Percentiles rank a stretch among this genome's conserved stretches.
Evolutionary conservation across 1,140 invertebrate species (phyloP).

Genomic region (Pseudomyrmex sp.): DNA sequence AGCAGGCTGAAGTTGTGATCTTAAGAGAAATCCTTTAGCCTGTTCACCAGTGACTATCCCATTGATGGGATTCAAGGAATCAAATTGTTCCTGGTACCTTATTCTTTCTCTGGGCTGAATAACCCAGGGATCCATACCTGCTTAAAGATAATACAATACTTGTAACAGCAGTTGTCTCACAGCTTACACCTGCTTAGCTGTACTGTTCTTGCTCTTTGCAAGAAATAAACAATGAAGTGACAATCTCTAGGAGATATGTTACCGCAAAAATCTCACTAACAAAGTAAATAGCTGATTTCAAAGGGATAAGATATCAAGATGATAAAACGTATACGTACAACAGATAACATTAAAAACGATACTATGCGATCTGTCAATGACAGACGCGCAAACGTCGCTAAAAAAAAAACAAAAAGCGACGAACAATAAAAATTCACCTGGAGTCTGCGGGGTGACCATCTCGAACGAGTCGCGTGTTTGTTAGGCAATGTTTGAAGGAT

Average conservation of each 20-base stretch:
- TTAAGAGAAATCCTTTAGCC: conserved; percentile 97
- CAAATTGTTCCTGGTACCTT: conserved; percentile 97
- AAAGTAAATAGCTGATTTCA: neutral
- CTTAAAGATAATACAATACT: neutral
- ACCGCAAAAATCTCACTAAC: neutral
- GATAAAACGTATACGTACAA: neutral
- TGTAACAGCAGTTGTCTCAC: too few species aligned
- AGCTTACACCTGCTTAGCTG: too few species aligned
- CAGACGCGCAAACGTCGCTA: neutral
- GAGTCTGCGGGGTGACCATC: conserved; percentile 68
- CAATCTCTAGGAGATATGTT: too few species aligned
- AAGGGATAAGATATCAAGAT: neutral
- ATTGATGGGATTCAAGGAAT: conserved; percentile 93
- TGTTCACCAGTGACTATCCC: conserved; percentile 97
- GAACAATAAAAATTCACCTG: conserved; percentile 49
- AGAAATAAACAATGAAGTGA: too few species aligned
- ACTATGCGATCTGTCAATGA: neutral
- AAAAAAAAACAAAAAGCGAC: conserved; percentile 30
- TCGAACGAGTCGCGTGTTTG: conserved; percentile 18
- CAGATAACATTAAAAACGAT: conserved; percentile 2
- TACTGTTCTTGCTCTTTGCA: too few species aligned
- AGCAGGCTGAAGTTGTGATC: conserved; percentile 94
- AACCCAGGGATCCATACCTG: conserved; percentile 92
- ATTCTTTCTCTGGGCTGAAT: conserved; percentile 94
- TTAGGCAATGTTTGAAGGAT: conserved; percentile 13